phyloP scores from a whole-genome alignment of 2,113 vertebrate species.

The Polyodon spathula region DNA sequence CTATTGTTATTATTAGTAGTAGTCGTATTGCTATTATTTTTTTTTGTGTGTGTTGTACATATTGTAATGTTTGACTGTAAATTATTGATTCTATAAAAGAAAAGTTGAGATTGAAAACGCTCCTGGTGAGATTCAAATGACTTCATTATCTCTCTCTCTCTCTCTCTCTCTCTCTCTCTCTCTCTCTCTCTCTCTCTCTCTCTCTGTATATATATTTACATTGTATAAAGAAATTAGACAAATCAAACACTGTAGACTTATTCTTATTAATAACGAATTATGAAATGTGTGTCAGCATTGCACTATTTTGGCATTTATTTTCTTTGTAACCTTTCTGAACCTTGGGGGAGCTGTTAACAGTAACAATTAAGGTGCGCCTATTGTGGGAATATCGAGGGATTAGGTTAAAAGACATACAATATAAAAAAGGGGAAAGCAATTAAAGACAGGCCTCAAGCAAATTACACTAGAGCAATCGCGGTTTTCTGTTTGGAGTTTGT shows the following conservation, averaged over 20 bases:
- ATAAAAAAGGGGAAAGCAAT: too few species aligned
- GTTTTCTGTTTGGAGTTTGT: too few species aligned
- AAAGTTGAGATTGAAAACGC: constrained; percentile 11
- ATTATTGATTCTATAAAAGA: constrained; percentile 57
- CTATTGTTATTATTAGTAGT: constrained; percentile 56
- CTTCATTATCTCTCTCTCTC: constrained; percentile 16
- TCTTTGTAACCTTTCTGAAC: constrained; percentile 33
- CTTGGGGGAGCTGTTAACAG: constrained; percentile 33
- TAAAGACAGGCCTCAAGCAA: too few species aligned
- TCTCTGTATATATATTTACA: constrained; percentile 50
- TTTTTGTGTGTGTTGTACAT: too few species aligned
- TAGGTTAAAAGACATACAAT: too few species aligned
- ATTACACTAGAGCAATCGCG: too few species aligned
- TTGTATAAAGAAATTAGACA: constrained; percentile 35
- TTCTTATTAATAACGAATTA: constrained; percentile 26
- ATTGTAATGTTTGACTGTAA: constrained; percentile 79
- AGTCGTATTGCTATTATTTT: constrained; percentile 33
- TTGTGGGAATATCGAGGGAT: too few species aligned
- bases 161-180: constrained; percentile 23
- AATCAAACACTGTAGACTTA: constrained; percentile 40
- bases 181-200: constrained; percentile 25
- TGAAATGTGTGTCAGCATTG: constrained; percentile 59
- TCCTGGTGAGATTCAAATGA: neutral
- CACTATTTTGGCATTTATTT: constrained; percentile 48
- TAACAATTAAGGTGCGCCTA: constrained; percentile 20